Base-by-base conservation (phyloP, 2,888 invertebrate species). In the Trypoxylon attenuatum region DNA sequence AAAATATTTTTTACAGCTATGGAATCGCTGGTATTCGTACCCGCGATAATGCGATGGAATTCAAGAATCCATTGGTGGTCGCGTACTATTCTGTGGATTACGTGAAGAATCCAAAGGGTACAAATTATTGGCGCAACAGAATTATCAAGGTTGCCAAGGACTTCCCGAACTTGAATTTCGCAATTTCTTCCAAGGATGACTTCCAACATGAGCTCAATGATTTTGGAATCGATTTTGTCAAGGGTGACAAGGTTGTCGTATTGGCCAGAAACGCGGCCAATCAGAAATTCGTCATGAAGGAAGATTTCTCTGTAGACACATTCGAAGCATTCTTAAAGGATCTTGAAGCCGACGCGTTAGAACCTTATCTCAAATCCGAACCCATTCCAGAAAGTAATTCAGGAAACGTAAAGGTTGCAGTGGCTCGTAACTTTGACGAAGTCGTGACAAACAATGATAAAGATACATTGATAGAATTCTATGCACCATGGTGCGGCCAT, bases 401-500 rank as follows among this genome's bases (percentile, higher is more conserved):
- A 79, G 94, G 93, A 0, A 92, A 93, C 6, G 96, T 96, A 0
- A 94, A 92, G 82, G 92, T 97, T 33, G 97, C 96, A 2, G 99
- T 99, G 5, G 99, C 94, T 69, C 96, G 96, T 89, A 99, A 98
- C 90, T 99, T 99, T 88, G 94, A 98, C 84, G 95, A 98, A 56
- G 89, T 98, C 57, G 96, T 99, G 0, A 92, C 92, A 1, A 94
- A 99, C 85, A 94, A 95, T 78, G 94, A 90, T 25, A 94, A 96
- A 84, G 99, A 99, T 87, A 96, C 96, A 1, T 90, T 99, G 41
- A 91, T 99, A 76, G 99, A 99, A 89, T 99, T 99, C 89, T 99
- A 99, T 88, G 99, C 99, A 27, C 98, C 98, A 0, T 99, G 98
- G 98, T 98, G 97, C 87, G 98, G 99, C 75, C 99, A 99, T 85